Base-by-base conservation (phyloP, 2,888 invertebrate species). In the Orthosia gothica region DNA sequence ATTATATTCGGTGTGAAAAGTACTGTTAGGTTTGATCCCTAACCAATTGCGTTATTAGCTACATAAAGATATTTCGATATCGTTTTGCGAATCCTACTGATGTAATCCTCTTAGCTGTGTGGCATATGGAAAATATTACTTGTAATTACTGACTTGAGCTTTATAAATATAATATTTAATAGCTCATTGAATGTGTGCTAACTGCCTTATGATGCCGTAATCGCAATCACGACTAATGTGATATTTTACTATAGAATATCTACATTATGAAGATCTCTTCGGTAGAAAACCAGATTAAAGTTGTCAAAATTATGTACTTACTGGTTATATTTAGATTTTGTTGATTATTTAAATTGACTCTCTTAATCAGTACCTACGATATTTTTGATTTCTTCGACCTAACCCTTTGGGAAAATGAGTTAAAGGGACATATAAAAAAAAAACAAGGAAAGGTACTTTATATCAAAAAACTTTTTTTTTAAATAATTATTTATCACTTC, bases 71-170 rank as follows among this genome's bases (percentile, higher is more conserved):
- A 57, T 65, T 62, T 47, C 40, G 50, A 81, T 57, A 72, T 40
- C 20, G n/a, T n/a, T 61, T 76, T 12, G 69, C 82, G 55, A 81
- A 79, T 79, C 54, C 13, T 13, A 15, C 76, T 76, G 82, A 81
- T 62, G 69, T 81, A 81, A 81, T 79, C 32, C 26, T 20, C 11
- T 26, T n/a, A 16, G 45, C 76, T 59, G 47, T n/a, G 3, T n/a
- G n/a, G 64, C 64, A 64, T 26, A 20, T 23, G 32, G 32, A 66
- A 81, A 79, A 68, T 81, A 79, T 75, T 75, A 52, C 50, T 67
- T 52, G 16, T 69, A 79, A 81, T 79, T 81, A 65, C 82, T 65
- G 45, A 49, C 50, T 49, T 47, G 12, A 23, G 12, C 11, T 5
- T 52, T 55, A 65, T 79, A 65, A 69, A 76, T 62, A 78, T 32